These are phyloP conservation scores for Thereva nobilitata DNA, from an alignment of 2,888 invertebrate genomes.

Conservation along the genomic window DNA sequence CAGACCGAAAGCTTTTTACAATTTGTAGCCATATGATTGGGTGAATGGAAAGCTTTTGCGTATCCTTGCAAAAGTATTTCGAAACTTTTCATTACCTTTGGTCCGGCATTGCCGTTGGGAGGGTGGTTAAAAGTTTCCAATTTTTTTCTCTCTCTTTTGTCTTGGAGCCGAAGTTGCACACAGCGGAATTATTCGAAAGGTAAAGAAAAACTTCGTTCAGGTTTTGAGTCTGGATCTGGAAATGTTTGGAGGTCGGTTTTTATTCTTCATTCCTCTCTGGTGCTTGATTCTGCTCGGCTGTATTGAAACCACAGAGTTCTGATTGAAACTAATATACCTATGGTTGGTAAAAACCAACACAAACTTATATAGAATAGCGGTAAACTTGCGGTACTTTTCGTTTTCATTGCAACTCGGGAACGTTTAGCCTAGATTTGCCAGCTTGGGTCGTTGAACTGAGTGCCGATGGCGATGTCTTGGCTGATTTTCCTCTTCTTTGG, in stretches of 20 bases:
- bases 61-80: neutral
- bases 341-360: conserved; percentile 9
- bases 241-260: too few relatives aligned
- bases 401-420: conserved; percentile 59
- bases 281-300: neutral
- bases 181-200: too few relatives aligned
- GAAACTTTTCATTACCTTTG: too few relatives aligned
- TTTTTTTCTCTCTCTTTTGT: too few relatives aligned
- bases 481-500: conserved; percentile 39
- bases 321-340: neutral
- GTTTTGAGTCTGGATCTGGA: too few relatives aligned
- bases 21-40: neutral
- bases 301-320: conserved; percentile 16
- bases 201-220: too few relatives aligned
- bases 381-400: conserved; percentile 60
- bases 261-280: conserved; percentile 2
- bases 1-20: conserved; percentile 1
- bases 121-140: neutral
- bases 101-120: neutral
- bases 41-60: conserved; percentile 25
- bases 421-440: conserved; percentile 59
- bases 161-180: too few relatives aligned
- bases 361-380: conserved; percentile 50
- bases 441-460: conserved; percentile 57
- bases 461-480: conserved; percentile 16